Evolutionary conservation across 2,797 vertebrate species (phyloP).

Genomic region (Chromis chromis): DNA sequence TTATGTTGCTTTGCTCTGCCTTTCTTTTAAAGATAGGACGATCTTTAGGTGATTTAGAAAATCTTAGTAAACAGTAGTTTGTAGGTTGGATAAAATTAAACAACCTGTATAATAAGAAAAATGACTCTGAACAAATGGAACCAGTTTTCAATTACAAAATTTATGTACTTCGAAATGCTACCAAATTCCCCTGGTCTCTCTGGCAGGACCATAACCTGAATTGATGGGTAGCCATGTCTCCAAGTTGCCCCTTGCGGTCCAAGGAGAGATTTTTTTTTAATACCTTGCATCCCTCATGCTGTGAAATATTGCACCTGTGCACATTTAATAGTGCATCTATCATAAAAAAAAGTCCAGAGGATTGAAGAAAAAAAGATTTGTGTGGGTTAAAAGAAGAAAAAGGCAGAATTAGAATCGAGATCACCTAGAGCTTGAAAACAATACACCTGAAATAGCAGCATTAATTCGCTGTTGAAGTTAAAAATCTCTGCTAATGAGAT

Average conservation of each 20-base stretch:
- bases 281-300: conserved; percentile 52
- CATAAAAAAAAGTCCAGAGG: conserved; percentile 20
- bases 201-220: conserved; percentile 69
- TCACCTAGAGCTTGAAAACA: neutral
- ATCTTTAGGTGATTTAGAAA: neutral
- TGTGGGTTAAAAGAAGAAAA: conserved; percentile 24
- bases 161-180: conserved; percentile 52
- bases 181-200: conserved; percentile 37
- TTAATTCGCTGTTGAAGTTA: neutral
- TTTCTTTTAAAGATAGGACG: neutral
- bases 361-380: conserved; percentile 30
- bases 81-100: conserved; percentile 26
- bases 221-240: conserved; percentile 55
- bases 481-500: conserved; percentile 6
- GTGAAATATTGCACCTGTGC: conserved; percentile 67
- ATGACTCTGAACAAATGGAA: conserved; percentile 38
- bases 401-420: neutral
- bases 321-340: conserved; percentile 59
- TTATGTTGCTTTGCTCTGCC: neutral
- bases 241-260: conserved; percentile 58
- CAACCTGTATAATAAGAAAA: conserved; percentile 21
- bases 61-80: neutral
- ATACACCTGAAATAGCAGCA: neutral
- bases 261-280: conserved; percentile 65
- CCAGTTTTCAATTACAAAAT: conserved; percentile 51